phyloP scores from a whole-genome alignment of 2,888 invertebrate species.

The Thelaira solivaga region DNA sequence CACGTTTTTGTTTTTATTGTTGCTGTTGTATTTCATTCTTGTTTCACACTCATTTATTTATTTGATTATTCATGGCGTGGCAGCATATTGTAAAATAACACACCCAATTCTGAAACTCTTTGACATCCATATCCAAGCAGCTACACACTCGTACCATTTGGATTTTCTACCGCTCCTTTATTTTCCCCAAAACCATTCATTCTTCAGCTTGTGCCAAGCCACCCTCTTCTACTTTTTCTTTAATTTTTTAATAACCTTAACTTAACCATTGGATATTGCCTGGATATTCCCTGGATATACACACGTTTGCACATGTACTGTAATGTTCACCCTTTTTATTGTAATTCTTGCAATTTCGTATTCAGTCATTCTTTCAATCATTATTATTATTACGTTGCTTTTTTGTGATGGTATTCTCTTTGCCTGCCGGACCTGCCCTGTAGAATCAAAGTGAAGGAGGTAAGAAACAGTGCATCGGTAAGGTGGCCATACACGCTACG shows the following conservation, averaged over 20 bases:
- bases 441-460: too few relatives aligned
- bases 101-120: slow-evolving; percentile 43
- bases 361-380: too few relatives aligned
- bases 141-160: background rate
- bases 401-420: background rate
- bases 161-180: slow-evolving; percentile 10
- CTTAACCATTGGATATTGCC: slow-evolving; percentile 30
- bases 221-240: background rate
- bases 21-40: slow-evolving; percentile 8
- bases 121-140: background rate
- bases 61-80: slow-evolving; percentile 54
- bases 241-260: slow-evolving; percentile 38
- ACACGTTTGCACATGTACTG: background rate
- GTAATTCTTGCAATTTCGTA: background rate
- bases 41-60: slow-evolving; percentile 30
- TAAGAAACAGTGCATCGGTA: too few relatives aligned
- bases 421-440: slow-evolving; percentile 25
- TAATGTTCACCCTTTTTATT: slow-evolving; percentile 13
- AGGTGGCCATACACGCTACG: too few relatives aligned
- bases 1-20: background rate
- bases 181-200: slow-evolving; percentile 5
- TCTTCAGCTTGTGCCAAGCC: background rate
- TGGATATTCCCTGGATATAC: slow-evolving; percentile 35
- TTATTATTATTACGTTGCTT: slow-evolving; percentile 25
- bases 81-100: slow-evolving; percentile 55